Conservation (phyloP, 2,888 invertebrate genomes). For the Caenorhabditis macrosperma region DNA sequence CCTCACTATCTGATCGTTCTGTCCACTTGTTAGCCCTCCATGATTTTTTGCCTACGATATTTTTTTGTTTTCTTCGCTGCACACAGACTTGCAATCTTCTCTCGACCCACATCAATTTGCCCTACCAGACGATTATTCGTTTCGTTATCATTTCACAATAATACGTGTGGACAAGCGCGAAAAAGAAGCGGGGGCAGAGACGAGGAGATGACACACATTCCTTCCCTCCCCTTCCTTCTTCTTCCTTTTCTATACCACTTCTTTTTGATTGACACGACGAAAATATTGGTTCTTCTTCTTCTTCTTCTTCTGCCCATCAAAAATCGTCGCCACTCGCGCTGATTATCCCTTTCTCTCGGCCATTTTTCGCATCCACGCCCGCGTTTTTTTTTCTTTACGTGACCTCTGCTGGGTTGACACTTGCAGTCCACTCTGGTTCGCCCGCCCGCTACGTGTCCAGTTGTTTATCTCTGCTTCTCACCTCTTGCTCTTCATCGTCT, state of each 20-base stretch:
- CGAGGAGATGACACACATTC: conserved; percentile 6
- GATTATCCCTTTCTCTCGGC: background rate
- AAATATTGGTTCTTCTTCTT: background rate
- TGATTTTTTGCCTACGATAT: background rate
- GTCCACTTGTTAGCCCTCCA: background rate
- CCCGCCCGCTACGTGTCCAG: no score
- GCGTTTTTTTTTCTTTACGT: no score
- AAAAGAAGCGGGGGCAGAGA: background rate
- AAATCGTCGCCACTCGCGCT: background rate
- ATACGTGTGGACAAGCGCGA: background rate
- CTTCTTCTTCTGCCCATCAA: background rate
- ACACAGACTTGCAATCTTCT: background rate
- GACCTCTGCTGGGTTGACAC: no score
- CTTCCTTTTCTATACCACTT: no score
- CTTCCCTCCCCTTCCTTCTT: background rate
- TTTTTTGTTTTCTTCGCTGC: background rate
- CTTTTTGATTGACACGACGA: background rate
- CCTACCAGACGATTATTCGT: conserved; percentile 13
- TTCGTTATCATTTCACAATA: background rate
- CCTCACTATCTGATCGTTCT: conserved; percentile 1
- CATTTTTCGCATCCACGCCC: background rate
- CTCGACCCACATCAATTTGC: conserved; percentile 24
- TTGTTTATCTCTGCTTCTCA: background rate
- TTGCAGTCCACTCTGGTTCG: no score
- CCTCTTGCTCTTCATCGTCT: background rate